phyloP scores from a whole-genome alignment of 1,140 invertebrate genomes.

The Aleiodes sp. region DNA sequence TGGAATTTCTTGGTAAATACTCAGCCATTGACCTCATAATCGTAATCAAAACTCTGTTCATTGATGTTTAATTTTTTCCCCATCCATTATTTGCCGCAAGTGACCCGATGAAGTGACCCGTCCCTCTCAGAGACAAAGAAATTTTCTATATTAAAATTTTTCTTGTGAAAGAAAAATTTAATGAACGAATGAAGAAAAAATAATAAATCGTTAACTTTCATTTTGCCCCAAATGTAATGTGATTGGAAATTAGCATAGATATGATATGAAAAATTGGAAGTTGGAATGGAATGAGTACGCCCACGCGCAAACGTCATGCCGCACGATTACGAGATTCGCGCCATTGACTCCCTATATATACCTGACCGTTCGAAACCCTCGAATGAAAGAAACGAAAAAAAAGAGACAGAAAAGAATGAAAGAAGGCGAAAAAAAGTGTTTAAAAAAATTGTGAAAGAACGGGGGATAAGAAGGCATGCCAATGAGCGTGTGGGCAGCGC shows the following conservation, averaged over 20 bases:
- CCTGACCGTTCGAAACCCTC: not conserved
- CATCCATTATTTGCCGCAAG: not conserved
- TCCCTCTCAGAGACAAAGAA: constrained; percentile 16
- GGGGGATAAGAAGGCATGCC: constrained; percentile 32
- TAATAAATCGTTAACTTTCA: not conserved
- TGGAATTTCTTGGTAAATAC: constrained; percentile 22
- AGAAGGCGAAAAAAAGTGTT: constrained; percentile 13
- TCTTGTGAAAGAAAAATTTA: not conserved
- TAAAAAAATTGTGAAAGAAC: constrained; percentile 14
- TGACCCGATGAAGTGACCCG: constrained; percentile 23
- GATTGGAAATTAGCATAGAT: constrained; percentile 13
- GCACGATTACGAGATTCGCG: constrained; percentile 35
- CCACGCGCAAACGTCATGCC: constrained; percentile 33
- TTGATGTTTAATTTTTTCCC: not conserved
- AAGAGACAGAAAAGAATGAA: not conserved
- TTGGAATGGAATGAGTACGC: constrained; percentile 29
- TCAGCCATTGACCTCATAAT: constrained; percentile 31
- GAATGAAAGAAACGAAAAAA: constrained; percentile 5
- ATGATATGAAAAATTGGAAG: constrained; percentile 17
- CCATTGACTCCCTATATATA: constrained; percentile 31
- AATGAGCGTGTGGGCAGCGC: constrained; percentile 30
- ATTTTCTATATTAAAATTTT: not conserved
- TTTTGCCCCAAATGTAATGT: constrained; percentile 7
- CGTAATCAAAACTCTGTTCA: constrained; percentile 23
- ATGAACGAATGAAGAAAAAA: not conserved